phyloP scores from a whole-genome alignment of 2,797 vertebrate species.

The Lacerta bilineata region DNA sequence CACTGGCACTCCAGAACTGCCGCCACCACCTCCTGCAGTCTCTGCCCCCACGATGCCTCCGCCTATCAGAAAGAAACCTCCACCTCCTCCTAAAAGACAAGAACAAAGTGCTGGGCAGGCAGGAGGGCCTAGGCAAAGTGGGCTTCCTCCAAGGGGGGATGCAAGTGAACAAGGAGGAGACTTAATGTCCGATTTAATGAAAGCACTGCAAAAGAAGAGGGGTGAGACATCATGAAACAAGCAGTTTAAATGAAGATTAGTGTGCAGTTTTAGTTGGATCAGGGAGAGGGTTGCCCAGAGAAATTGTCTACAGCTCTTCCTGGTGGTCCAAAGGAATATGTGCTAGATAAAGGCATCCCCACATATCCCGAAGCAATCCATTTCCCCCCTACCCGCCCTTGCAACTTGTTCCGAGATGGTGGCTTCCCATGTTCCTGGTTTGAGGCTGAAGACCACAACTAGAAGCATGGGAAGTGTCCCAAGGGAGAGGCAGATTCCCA shows the following conservation, averaged over 20 bases:
- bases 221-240: conserved; percentile 75
- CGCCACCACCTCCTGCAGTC: conserved; percentile 72
- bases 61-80: conserved; percentile 66
- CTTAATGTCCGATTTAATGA: conserved; percentile 96
- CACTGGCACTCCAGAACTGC: conserved; percentile 41
- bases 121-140: conserved; percentile 74
- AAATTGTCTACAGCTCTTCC: conserved; percentile 13
- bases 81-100: conserved; percentile 74
- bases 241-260: not conserved
- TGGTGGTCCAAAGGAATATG: conserved; percentile 4
- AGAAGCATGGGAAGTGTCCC: not conserved
- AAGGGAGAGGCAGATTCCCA: not conserved
- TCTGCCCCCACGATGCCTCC: conserved; percentile 36
- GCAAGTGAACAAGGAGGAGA: conserved; percentile 81
- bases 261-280: not conserved
- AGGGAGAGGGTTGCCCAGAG: not conserved
- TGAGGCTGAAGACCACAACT: not conserved
- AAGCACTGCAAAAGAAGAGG: conserved; percentile 90
- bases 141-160: conserved; percentile 62
- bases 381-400: not conserved
- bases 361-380: not conserved
- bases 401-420: not conserved
- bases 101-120: conserved; percentile 61
- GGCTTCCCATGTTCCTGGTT: not conserved
- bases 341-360: not conserved